These are phyloP conservation scores for Eupelmus urozonus DNA, from an alignment of 2,888 invertebrate species.

Conservation along the genomic window DNA sequence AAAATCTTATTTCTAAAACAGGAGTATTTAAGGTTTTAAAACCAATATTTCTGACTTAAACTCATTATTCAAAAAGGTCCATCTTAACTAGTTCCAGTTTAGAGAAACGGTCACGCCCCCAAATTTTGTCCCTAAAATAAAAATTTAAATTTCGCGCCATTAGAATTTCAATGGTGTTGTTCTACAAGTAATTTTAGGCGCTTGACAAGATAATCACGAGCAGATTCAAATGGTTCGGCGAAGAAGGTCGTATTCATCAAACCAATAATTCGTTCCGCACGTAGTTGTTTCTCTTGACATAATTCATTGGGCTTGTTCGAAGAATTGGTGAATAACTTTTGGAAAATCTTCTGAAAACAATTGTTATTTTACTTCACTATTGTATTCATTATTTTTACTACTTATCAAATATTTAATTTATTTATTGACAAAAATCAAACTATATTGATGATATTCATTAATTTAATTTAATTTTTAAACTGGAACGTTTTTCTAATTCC, in stretches of 20 bases:
- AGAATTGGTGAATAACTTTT: slow-evolving; percentile 13
- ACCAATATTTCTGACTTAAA: too few species aligned
- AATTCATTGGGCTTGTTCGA: slow-evolving; percentile 25
- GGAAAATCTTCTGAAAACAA: background rate
- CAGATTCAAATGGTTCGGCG: slow-evolving; percentile 24
- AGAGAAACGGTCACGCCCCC: too few species aligned
- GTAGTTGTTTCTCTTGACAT: slow-evolving; percentile 56
- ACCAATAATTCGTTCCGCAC: slow-evolving; percentile 63
- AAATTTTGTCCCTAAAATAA: too few species aligned
- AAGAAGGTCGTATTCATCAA: slow-evolving; percentile 64
- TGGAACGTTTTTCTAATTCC: too few species aligned
- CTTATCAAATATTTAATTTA: too few species aligned
- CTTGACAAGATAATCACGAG: slow-evolving; percentile 55
- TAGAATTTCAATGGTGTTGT: slow-evolving; percentile 3
- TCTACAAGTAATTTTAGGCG: slow-evolving; percentile 23
- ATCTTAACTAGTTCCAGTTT: too few species aligned
- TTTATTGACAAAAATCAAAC: background rate
- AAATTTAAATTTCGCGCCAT: slow-evolving; percentile 11
- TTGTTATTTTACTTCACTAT: too few species aligned
- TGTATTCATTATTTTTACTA: too few species aligned
- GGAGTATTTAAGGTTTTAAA: too few species aligned
- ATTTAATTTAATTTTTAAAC: too few species aligned
- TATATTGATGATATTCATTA: background rate
- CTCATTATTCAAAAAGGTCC: too few species aligned
- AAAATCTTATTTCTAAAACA: too few species aligned